These are phyloP conservation scores for Aphelinus atriplicis DNA, from an alignment of 1,140 invertebrate species.

Conservation along the genomic window DNA sequence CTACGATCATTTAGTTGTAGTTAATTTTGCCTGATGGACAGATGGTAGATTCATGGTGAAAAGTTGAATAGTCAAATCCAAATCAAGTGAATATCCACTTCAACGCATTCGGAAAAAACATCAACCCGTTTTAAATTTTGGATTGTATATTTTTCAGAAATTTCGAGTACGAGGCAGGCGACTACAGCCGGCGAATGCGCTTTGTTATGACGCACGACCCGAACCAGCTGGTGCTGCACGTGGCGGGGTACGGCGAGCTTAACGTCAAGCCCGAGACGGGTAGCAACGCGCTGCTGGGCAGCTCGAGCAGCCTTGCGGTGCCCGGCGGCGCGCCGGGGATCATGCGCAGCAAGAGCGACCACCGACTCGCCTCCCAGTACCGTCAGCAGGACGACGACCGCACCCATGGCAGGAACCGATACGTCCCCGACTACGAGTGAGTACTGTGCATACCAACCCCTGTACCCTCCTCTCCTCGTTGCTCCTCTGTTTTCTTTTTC, in stretches of 20 bases:
- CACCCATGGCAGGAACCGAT: conserved; percentile 58
- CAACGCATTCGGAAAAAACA: background rate
- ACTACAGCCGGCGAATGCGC: conserved; percentile 85
- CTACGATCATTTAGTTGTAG: no score
- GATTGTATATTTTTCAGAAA: conserved; percentile 68
- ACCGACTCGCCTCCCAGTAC: conserved; percentile 88
- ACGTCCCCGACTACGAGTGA: conserved; percentile 65
- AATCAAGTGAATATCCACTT: background rate
- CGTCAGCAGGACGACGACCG: conserved; percentile 81
- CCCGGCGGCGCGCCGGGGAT: conserved; percentile 75
- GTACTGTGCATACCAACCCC: conserved; percentile 12
- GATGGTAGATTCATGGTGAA: no score
- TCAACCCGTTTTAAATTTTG: background rate
- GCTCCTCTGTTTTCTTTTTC: background rate
- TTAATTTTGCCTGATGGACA: no score
- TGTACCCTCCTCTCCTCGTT: background rate
- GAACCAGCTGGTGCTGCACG: conserved; percentile 85
- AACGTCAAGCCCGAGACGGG: conserved; percentile 75
- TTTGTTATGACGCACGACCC: conserved; percentile 89
- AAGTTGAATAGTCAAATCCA: no score
- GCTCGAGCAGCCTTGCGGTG: conserved; percentile 69
- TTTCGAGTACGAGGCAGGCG: conserved; percentile 90
- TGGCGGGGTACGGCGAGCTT: conserved; percentile 87
- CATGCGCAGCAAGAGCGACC: conserved; percentile 93
- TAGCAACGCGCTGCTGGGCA: conserved; percentile 58